Base-by-base conservation (phyloP, 2,113 vertebrate species). In the Brachirus orientalis region DNA sequence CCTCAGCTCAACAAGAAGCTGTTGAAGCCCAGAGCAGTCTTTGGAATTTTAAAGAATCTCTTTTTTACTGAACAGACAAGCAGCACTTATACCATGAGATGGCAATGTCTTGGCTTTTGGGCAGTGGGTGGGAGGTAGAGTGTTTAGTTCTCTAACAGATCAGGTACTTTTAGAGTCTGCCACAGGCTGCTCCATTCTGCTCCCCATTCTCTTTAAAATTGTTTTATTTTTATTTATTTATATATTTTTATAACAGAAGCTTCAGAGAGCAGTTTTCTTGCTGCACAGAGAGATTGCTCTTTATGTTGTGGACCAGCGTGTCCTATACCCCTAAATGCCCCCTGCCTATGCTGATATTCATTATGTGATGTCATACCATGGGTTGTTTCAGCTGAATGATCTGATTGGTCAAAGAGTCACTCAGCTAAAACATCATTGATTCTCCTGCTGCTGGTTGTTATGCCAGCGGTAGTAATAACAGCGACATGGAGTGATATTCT, bases 61-160 rank as follows among this genome's bases (percentile, higher is more conserved):
- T 79, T 85, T n/a, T 82, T 81, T 53, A 48, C 55, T 1, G 78
- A 73, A 73, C 75, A 62, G 59, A 67, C 58, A 41, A 69, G 77
- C 84, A 63, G 72, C 66, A 77, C 80, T 85, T 77, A 85, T 69
- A 43, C 82, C 59, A 70, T 35, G 76, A 86, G 80, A 79, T 77
- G 48, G 77, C 13, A 12, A 63, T 58, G 10, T 75, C 47, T 63
- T 60, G 44, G 72, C 77, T 81, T 48, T 60, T 33, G 41, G 76
- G 70, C 45, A 3, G 58, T 60, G 47, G 68, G 80, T 64, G 65
- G 60, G 61, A 12, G 43, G 55, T 60, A 44, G 72, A 72, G 69
- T 72, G 62, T 88, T 84, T 78, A 36, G 68, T 80, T 83, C 65
- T 69, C 46, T 58, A 63, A 74, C 77, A 69, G 63, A 81, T 71